These are phyloP conservation scores for Drosophila watanabei DNA, from an alignment of 1,140 invertebrate genomes.

Conservation along the genomic window DNA sequence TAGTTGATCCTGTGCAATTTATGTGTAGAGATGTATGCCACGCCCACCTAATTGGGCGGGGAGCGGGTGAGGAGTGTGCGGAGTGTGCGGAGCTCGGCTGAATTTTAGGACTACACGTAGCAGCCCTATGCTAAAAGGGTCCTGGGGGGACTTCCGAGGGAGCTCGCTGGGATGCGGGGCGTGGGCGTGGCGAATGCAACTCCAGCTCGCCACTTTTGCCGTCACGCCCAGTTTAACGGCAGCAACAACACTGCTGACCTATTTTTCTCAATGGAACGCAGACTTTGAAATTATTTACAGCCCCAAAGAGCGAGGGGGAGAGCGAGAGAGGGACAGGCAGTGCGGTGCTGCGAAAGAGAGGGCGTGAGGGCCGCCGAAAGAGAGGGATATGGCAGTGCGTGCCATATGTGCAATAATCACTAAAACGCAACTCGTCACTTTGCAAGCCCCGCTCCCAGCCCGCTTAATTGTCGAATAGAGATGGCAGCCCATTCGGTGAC, in stretches of 20 bases:
- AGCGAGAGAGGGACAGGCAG: conserved; percentile 10
- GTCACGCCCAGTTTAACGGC: conserved; percentile 79
- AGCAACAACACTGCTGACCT: conserved; percentile 70
- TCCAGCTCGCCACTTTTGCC: conserved; percentile 74
- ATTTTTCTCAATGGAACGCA: conserved; percentile 60
- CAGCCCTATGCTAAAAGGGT: conserved; percentile 43
- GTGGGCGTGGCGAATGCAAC: conserved; percentile 63
- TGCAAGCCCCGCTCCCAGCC: conserved; percentile 60
- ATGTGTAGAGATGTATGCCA: conserved; percentile 39
- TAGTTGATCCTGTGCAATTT: conserved; percentile 64
- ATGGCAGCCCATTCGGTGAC: not conserved
- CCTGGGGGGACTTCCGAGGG: not conserved
- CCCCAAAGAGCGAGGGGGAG: conserved; percentile 36
- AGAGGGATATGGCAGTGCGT: conserved; percentile 15
- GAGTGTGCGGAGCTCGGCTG: conserved; percentile 5
- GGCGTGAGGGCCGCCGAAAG: not conserved
- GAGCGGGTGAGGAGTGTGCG: conserved; percentile 34
- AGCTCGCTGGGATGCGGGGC: not conserved
- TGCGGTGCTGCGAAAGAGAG: conserved; percentile 24
- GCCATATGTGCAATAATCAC: conserved; percentile 64
- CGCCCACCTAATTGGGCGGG: conserved; percentile 72
- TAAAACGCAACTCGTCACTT: conserved; percentile 59
- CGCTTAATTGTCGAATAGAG: conserved; percentile 31
- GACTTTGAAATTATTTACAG: conserved; percentile 79
- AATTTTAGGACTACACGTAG: conserved; percentile 29